Base-by-base conservation (phyloP, 1,140 invertebrate species). In the Cheumatopsyche charites region DNA sequence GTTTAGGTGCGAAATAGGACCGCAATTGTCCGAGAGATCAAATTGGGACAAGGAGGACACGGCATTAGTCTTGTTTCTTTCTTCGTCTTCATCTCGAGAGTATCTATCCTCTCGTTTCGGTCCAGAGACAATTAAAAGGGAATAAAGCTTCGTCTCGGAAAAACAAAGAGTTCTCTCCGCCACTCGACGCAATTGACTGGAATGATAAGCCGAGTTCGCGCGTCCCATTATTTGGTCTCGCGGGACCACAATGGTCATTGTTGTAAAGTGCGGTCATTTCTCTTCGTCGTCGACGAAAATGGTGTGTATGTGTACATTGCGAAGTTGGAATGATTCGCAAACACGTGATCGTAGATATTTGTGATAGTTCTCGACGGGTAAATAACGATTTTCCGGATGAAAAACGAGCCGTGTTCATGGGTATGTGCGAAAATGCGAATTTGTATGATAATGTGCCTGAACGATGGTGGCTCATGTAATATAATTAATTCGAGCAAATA, bases 181-280 rank as follows among this genome's bases (percentile, higher is more conserved):
- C 52, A 62, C 63, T 61, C 55, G 43, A 19, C 17, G 58, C 52
- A 61, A 65, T 73, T 41, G 67, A 45, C 13, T 23, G 58, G 41
- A 65, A 65, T 55, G 58, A 63, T 62, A 61, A 42, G 63, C 45
- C 29, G 45, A 65, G 26, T n/a, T 21, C 55, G 13, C 9, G 13
- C 70, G 49, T 73, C 29, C 66, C 41, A 25, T 25, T 12, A 15
- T 52, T 9, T 52, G 5, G n/a, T 7, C 13, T 2, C 7, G 9
- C 19, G 9, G 15, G 17, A 12, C 19, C 55, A 36, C 67, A 73
- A 73, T 70, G 72, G 72, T 73, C 72, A 73, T 73, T 70, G 72
- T 70, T 67, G 69, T 69, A 61, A 70, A 73, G 58, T 69, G 58
- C 15, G 55, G 67, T 19, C 25, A 73, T 73, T 67, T 73, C 36